phyloP scores from a whole-genome alignment of 2,888 invertebrate genomes.

The Graphium colonna region DNA sequence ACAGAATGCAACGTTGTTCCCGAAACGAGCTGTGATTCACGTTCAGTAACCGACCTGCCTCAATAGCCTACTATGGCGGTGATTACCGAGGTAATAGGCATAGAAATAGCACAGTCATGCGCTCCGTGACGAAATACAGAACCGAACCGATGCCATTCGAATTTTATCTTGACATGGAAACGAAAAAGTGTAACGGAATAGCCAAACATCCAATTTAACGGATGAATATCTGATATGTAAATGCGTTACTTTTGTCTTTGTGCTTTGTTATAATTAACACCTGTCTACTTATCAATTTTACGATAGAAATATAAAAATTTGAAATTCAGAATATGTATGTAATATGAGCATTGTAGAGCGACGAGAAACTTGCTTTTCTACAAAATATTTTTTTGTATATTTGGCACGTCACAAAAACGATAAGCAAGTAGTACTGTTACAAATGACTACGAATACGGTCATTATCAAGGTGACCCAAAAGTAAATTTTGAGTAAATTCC shows the following conservation, averaged over 20 bases:
- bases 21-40: constrained; percentile 18
- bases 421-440: no score
- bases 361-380: no score
- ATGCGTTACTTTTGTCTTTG: no score
- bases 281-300: no score
- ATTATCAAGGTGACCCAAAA: not conserved
- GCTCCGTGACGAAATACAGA: not conserved
- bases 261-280: no score
- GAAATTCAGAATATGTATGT: no score
- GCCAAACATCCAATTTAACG: not conserved
- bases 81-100: constrained; percentile 11
- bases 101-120: not conserved
- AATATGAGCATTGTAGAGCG: no score
- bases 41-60: constrained; percentile 20
- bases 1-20: constrained; percentile 3
- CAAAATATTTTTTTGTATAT: no score
- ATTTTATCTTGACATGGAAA: not conserved
- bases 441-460: no score
- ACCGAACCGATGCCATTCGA: not conserved
- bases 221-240: not conserved
- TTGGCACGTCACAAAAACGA: no score
- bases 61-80: constrained; percentile 11
- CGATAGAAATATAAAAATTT: no score
- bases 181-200: not conserved
- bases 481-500: no score